Conservation (phyloP, 2,888 invertebrate genomes). For the Pseudococcus longispinus region DNA sequence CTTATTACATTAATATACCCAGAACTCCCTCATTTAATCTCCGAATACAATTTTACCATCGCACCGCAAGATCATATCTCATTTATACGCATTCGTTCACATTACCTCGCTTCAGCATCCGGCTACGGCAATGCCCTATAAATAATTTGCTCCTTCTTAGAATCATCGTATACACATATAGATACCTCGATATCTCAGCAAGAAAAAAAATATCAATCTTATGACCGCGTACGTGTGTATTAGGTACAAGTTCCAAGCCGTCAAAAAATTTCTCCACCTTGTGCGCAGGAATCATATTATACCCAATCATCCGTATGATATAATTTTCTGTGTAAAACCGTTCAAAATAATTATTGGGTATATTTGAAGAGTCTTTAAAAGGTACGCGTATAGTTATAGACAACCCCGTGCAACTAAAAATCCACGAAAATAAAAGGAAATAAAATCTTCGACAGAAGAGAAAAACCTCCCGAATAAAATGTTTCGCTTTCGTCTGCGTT, state of each 20-base stretch:
- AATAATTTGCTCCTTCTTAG: conserved; percentile 13
- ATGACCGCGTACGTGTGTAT: background rate
- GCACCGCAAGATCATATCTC: background rate
- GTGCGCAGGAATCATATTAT: background rate
- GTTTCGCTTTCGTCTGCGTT: background rate
- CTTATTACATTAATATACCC: background rate
- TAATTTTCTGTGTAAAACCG: conserved; percentile 39
- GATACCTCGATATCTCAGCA: background rate
- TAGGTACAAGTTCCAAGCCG: background rate
- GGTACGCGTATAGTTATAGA: background rate
- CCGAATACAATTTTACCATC: background rate
- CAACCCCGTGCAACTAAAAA: background rate
- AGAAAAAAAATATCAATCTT: conserved; percentile 26
- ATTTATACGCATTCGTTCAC: background rate
- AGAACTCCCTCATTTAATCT: background rate
- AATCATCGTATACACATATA: background rate
- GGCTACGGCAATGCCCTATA: background rate
- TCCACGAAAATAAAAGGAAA: background rate
- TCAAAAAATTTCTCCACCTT: conserved; percentile 9
- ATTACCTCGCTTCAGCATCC: background rate
- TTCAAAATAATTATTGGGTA: conserved; percentile 43
- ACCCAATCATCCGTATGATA: conserved; percentile 34
- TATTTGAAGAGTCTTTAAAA: conserved; percentile 42
- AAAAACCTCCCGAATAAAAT: background rate
- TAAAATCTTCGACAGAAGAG: background rate